Percentiles rank a stretch among this genome's conserved stretches.
phyloP scores from a whole-genome alignment of 1,140 invertebrate genomes.

The Drosophila santomea region DNA sequence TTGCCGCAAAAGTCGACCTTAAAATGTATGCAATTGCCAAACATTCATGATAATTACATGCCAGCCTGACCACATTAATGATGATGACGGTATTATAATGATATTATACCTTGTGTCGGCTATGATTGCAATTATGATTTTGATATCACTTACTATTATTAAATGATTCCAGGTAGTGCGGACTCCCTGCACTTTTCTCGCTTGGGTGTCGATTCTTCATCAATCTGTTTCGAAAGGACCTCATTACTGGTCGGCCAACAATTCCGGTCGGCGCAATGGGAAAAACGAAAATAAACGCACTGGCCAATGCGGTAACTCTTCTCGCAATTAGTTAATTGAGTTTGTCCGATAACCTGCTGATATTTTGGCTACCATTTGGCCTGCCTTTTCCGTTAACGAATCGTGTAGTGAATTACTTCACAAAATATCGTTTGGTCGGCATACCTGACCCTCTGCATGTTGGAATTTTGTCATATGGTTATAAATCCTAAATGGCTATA shows the following conservation, averaged over 20 bases:
- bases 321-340: slow-evolving; percentile 16
- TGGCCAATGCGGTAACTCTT: background rate
- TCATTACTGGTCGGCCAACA: slow-evolving; percentile 3
- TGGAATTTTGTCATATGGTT: no score
- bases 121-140: slow-evolving; percentile 10
- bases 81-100: background rate
- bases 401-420: background rate
- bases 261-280: background rate
- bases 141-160: slow-evolving; percentile 4
- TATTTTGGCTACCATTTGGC: background rate
- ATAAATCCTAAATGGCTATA: no score
- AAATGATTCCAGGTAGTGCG: background rate
- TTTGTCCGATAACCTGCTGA: background rate
- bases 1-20: slow-evolving; percentile 63
- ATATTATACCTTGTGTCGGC: background rate
- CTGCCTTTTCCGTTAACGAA: background rate
- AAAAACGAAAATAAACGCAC: background rate
- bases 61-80: slow-evolving; percentile 9
- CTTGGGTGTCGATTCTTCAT: background rate
- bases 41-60: slow-evolving; percentile 49
- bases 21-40: slow-evolving; percentile 63
- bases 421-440: background rate
- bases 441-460: no score
- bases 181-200: background rate
- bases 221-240: slow-evolving; percentile 8